These are phyloP conservation scores for Semibalanus balanoides DNA, from an alignment of 1,140 invertebrate species.

Conservation along the genomic window DNA sequence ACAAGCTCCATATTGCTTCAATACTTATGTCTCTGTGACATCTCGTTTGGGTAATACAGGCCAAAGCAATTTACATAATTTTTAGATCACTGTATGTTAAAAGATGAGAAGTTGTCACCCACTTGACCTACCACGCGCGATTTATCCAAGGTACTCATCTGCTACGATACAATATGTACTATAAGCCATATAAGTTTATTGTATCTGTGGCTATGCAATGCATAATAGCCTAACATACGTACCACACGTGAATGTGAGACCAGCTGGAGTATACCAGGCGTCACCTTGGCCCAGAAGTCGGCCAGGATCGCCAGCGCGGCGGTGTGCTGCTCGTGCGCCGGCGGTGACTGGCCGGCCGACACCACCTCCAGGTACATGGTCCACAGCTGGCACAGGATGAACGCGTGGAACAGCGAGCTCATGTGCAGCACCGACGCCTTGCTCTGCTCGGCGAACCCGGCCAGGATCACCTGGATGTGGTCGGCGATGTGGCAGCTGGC, in stretches of 20 bases:
- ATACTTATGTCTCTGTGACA: no score
- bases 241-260: slow-evolving; percentile 86
- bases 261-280: slow-evolving; percentile 83
- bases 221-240: slow-evolving; percentile 26
- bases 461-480: slow-evolving; percentile 82
- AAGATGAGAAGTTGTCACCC: no score
- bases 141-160: no score
- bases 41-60: no score
- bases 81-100: no score
- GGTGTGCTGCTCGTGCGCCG: slow-evolving; percentile 49
- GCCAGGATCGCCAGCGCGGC: slow-evolving; percentile 69
- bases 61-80: no score
- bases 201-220: no score
- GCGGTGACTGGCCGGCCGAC: slow-evolving; percentile 45
- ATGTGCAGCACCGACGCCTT: slow-evolving; percentile 81
- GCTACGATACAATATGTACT: no score
- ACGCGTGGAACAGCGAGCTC: slow-evolving; percentile 58
- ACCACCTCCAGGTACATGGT: slow-evolving; percentile 93
- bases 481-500: slow-evolving; percentile 91
- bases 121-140: no score
- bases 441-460: slow-evolving; percentile 90
- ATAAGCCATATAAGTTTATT: no score
- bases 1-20: no score
- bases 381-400: slow-evolving; percentile 69
- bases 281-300: slow-evolving; percentile 97